Base-by-base conservation (phyloP, 1,140 invertebrate species). In the Zaprionus lachaisei region DNA sequence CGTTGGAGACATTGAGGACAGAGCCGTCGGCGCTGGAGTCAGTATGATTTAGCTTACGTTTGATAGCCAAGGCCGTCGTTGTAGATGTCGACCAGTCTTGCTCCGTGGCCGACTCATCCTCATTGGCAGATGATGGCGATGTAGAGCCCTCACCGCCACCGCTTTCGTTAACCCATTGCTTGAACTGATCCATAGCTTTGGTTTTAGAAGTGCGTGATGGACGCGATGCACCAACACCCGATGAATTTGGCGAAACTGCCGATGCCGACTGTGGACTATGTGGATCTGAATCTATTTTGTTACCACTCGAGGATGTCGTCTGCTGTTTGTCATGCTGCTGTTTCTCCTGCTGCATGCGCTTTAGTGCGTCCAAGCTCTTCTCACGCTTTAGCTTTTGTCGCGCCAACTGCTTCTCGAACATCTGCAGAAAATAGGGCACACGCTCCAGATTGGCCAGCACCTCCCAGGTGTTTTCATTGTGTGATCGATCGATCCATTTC, bases 141-240 rank as follows among this genome's bases (percentile, higher is more conserved):
- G 77, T 77, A 1, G 82, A 85, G 12, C 79, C 81, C 34, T 89
- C 79, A 0, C 77, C 83, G n/a, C 75, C 62, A 9, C 68, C 85
- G 5, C 70, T 73, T 26, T 91, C 81, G 14, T 62, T 79, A 0
- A 90, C 92, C 96, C 96, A 97, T 71, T 95, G 95, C 84, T 97
- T 97, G n/a, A 97, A 96, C 92, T 97, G 96, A 93, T 96, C 95
- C 93, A 97, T 94, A 1, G 96, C 96, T 80, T 96, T 96, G 44
- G 95, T 96, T 93, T 97, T 97, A 79, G 96, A 97, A 11, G 95
- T 96, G 5, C 96, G 94, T 81, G 96, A 95, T 5, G 96, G 95
- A 15, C 96, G 94, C 24, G 95, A 95, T 6, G 64, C 51, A 63
- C 68, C 49, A 54, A 64, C 17, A 12, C 41, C 47, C 44, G 57